A percentile compares a stretch with the other conserved stretches of the same genome.
These are phyloP conservation scores for Xanthia togata DNA, from an alignment of 2,888 invertebrate species.

Conservation along the genomic window DNA sequence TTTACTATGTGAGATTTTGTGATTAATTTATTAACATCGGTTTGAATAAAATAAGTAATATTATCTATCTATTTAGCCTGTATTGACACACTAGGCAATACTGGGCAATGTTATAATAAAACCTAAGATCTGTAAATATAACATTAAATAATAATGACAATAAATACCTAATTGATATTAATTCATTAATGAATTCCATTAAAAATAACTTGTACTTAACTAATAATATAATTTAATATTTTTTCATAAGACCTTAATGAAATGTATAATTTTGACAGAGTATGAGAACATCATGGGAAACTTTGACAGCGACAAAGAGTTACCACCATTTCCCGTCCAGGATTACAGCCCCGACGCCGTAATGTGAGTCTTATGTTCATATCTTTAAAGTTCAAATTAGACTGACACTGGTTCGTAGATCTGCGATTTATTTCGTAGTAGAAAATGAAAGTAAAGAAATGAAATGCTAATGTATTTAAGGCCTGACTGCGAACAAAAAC, in stretches of 20 bases:
- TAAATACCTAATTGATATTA: background rate
- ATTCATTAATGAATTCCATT: background rate
- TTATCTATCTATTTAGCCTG: background rate
- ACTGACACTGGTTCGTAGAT: background rate
- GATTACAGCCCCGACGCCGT: constrained; percentile 88
- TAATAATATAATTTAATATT: background rate
- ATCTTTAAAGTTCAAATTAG: constrained; percentile 13
- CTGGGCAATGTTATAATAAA: background rate
- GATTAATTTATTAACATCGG: constrained; percentile 55
- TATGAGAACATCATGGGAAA: constrained; percentile 78
- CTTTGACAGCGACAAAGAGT: constrained; percentile 91
- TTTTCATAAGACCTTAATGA: background rate
- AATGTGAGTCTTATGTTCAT: constrained; percentile 76
- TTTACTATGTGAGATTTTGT: constrained; percentile 47
- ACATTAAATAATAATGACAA: background rate
- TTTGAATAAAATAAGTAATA: constrained; percentile 8
- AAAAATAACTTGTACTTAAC: background rate
- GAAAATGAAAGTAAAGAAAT: constrained; percentile 44
- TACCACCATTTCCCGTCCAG: constrained; percentile 92
- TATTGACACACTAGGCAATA: background rate
- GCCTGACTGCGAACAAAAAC: constrained; percentile 17
- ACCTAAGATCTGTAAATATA: background rate
- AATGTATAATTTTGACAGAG: constrained; percentile 72
- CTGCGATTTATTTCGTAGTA: constrained; percentile 15
- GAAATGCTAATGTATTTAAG: constrained; percentile 45